These are phyloP conservation scores for Pomacea maculata DNA, from an alignment of 1,140 invertebrate genomes.

Conservation along the genomic window DNA sequence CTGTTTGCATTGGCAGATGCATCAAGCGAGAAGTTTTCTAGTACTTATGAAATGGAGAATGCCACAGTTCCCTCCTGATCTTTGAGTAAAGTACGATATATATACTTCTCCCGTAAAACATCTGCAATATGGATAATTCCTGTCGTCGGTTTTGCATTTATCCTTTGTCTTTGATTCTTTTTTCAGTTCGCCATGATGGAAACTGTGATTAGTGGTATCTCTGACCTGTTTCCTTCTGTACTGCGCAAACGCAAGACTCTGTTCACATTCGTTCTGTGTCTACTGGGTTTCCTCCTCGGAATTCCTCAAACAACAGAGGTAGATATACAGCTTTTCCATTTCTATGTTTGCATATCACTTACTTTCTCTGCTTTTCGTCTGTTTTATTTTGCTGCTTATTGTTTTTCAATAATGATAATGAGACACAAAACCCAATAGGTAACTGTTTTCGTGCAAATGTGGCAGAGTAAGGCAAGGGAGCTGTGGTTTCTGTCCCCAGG, in stretches of 20 bases:
- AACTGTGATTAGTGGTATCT: conserved; percentile 76
- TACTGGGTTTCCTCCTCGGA: conserved; percentile 54
- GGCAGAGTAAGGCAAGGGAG: neutral
- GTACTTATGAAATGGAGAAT: too few relatives aligned
- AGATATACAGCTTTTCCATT: neutral
- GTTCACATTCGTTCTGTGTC: conserved; percentile 52
- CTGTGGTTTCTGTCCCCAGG: conserved; percentile 39
- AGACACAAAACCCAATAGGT: too few relatives aligned
- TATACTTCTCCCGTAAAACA: too few relatives aligned
- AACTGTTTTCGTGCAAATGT: too few relatives aligned
- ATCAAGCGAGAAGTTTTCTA: too few relatives aligned
- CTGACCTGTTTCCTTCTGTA: conserved; percentile 74
- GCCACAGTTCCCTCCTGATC: too few relatives aligned
- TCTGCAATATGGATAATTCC: too few relatives aligned
- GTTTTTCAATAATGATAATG: neutral
- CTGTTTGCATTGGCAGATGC: too few relatives aligned
- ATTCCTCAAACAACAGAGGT: conserved; percentile 49
- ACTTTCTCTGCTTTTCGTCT: neutral
- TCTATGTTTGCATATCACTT: neutral
- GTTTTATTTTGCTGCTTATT: neutral
- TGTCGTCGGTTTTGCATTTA: neutral
- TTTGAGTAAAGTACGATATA: too few relatives aligned
- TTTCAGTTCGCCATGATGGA: conserved; percentile 84
- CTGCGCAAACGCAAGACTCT: conserved; percentile 65
- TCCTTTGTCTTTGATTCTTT: neutral